These are phyloP conservation scores for Thalassaphorura encarpata DNA, from an alignment of 1,140 invertebrate species.

Conservation along the genomic window DNA sequence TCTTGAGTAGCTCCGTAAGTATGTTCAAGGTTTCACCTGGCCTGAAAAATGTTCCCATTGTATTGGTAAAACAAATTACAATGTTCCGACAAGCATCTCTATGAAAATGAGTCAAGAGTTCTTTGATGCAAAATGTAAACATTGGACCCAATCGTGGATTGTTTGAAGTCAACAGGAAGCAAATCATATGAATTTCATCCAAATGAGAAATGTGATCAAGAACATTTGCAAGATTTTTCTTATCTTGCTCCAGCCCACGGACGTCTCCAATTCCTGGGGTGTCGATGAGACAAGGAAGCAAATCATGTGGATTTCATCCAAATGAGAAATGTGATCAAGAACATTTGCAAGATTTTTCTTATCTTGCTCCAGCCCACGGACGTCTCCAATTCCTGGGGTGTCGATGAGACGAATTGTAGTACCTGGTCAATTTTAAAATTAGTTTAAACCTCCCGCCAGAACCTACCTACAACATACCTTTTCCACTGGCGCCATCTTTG, in stretches of 20 bases:
- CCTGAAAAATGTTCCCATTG: slow-evolving; percentile 20
- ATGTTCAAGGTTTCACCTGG: slow-evolving; percentile 12
- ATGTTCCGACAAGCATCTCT: slow-evolving; percentile 31
- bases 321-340: too few species aligned
- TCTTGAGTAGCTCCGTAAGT: slow-evolving; percentile 7
- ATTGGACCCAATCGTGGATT: slow-evolving; percentile 15
- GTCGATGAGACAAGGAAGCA: neutral
- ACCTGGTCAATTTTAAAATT: too few species aligned
- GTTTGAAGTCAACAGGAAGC: slow-evolving; percentile 33
- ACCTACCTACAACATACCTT: too few species aligned
- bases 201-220: slow-evolving; percentile 18
- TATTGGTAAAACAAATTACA: slow-evolving; percentile 32
- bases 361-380: slow-evolving; percentile 30
- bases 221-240: neutral
- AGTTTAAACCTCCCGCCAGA: too few species aligned
- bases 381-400: slow-evolving; percentile 35
- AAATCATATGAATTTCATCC: slow-evolving; percentile 32
- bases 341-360: slow-evolving; percentile 33
- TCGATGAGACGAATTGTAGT: too few species aligned
- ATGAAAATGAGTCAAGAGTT: slow-evolving; percentile 32
- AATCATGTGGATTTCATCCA: too few species aligned
- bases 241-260: neutral
- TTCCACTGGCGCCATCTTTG: too few species aligned
- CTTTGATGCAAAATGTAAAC: slow-evolving; percentile 34
- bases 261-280: neutral